Conservation (phyloP, 2,888 invertebrate species). For the Lepidocyrtinus sp. region DNA sequence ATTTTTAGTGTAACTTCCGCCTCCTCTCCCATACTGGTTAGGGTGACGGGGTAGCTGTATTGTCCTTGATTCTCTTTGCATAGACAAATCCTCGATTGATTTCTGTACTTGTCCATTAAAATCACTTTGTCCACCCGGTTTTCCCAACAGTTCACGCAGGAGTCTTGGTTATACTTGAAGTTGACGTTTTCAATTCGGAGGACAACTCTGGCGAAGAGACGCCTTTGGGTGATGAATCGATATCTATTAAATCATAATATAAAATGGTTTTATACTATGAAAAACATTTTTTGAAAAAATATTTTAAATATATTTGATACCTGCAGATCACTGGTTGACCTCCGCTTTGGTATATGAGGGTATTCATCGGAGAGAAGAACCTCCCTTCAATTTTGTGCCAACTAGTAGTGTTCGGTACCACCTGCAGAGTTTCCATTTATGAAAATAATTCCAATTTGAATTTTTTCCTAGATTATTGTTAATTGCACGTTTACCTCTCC, state of each 20-base stretch:
- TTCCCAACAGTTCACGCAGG: slow-evolving; percentile 89
- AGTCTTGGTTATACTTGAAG: slow-evolving; percentile 86
- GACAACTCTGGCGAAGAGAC: slow-evolving; percentile 86
- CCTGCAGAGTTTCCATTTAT: slow-evolving; percentile 70
- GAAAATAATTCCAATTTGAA: not conserved
- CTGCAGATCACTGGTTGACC: slow-evolving; percentile 54
- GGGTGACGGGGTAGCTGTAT: slow-evolving; percentile 71
- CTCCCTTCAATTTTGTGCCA: slow-evolving; percentile 84
- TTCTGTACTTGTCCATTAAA: slow-evolving; percentile 57
- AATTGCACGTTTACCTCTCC: slow-evolving; percentile 76
- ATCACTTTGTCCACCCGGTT: slow-evolving; percentile 88
- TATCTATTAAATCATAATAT: slow-evolving; percentile 88
- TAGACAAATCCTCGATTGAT: slow-evolving; percentile 78
- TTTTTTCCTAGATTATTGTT: not conserved
- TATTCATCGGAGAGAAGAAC: slow-evolving; percentile 87
- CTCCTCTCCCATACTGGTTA: slow-evolving; percentile 86
- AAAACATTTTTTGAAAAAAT: slow-evolving; percentile 73
- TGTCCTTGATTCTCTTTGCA: slow-evolving; percentile 77
- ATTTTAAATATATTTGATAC: slow-evolving; percentile 43
- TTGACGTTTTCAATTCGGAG: slow-evolving; percentile 84
- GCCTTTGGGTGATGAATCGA: slow-evolving; percentile 86
- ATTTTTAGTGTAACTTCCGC: slow-evolving; percentile 85
- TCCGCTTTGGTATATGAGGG: slow-evolving; percentile 84
- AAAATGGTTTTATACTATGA: too few relatives aligned
- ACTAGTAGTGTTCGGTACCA: slow-evolving; percentile 88